Percentiles rank a stretch among this genome's conserved stretches.
phyloP scores from a whole-genome alignment of 1,140 invertebrate species.

The Caenorhabditis inopinata region DNA sequence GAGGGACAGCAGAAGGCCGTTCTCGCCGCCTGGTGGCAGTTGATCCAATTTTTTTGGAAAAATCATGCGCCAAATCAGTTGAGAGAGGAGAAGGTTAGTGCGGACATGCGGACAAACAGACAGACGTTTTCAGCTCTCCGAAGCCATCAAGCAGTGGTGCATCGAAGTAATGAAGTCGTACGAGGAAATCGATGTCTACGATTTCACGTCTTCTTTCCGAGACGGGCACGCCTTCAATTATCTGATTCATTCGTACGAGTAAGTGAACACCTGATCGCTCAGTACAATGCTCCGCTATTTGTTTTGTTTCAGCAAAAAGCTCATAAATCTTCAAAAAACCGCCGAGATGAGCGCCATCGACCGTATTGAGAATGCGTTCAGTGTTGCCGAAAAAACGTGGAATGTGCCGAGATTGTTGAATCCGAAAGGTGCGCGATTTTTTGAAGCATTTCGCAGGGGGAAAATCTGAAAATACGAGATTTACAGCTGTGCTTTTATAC shows the following conservation, averaged over 20 bases:
- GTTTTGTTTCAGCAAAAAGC: constrained; percentile 55
- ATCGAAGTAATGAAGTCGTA: constrained; percentile 55
- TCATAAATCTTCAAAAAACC: constrained; percentile 56
- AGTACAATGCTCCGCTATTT: too few relatives aligned
- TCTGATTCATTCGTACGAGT: constrained; percentile 61
- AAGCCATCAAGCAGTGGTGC: constrained; percentile 64
- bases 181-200: constrained; percentile 55
- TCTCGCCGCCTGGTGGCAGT: constrained; percentile 31
- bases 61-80: constrained; percentile 30
- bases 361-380: constrained; percentile 58
- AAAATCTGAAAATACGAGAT: too few relatives aligned
- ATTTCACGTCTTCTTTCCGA: constrained; percentile 64
- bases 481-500: too few relatives aligned
- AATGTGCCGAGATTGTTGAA: constrained; percentile 55
- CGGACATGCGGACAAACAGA: too few relatives aligned
- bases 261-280: too few relatives aligned
- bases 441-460: too few relatives aligned
- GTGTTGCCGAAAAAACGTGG: constrained; percentile 55
- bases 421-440: constrained; percentile 56
- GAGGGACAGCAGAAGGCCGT: constrained; percentile 44
- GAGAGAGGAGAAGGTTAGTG: constrained; percentile 33
- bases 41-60: constrained; percentile 39
- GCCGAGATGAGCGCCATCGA: constrained; percentile 58
- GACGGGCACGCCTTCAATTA: constrained; percentile 62
- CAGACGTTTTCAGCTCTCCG: constrained; percentile 53